Evolutionary conservation across 2,113 vertebrate species (phyloP).

Genomic region (Scomber japonicus): DNA sequence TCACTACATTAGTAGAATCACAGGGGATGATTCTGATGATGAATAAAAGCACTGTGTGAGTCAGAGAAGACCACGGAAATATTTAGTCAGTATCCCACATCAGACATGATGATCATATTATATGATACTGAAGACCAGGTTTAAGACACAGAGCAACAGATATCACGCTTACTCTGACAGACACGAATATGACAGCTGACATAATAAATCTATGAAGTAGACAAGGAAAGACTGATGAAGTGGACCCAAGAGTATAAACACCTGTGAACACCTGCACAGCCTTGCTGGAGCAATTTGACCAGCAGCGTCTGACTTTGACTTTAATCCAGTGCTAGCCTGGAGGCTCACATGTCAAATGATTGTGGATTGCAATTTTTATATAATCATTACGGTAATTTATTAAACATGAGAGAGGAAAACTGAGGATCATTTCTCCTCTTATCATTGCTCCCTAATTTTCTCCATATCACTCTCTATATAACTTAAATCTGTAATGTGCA

Average conservation of each 20-base stretch:
- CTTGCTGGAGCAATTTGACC: not conserved
- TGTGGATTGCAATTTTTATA: not conserved
- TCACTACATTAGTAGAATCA: conserved; percentile 62
- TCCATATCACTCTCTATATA: too few relatives aligned
- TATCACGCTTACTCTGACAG: not conserved
- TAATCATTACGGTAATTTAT: not conserved
- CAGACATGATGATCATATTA: conserved; percentile 21
- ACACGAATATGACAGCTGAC: not conserved
- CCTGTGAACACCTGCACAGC: conserved; percentile 1
- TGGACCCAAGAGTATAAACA: not conserved
- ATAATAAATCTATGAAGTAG: not conserved
- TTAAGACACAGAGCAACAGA: conserved; percentile 14
- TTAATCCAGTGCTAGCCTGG: not conserved
- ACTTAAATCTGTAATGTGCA: not conserved
- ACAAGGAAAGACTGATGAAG: not conserved
- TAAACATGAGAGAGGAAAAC: not conserved
- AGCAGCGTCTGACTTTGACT: not conserved
- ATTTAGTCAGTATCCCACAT: conserved; percentile 40
- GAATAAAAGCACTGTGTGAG: conserved; percentile 56
- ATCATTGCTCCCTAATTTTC: too few relatives aligned
- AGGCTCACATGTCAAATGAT: not conserved
- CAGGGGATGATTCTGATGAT: conserved; percentile 45
- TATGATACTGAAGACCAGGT: not conserved
- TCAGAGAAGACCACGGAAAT: conserved; percentile 56
- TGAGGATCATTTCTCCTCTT: too few relatives aligned